Base-by-base conservation (phyloP, 2,888 invertebrate species). In the Parnassius orleans region DNA sequence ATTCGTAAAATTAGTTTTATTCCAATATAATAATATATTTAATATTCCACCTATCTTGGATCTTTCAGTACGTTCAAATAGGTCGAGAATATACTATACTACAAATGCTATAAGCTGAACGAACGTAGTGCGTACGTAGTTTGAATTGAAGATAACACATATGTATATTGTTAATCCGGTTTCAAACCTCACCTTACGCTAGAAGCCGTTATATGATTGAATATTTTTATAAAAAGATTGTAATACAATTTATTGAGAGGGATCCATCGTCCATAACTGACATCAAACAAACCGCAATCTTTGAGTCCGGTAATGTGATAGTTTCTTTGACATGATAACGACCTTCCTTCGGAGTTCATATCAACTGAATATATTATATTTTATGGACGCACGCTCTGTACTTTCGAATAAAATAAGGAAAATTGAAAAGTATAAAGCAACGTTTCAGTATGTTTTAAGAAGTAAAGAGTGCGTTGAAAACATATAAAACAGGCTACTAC, bases 271-370 rank as follows among this genome's bases (percentile, higher is more conserved):
- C 72, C 74, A 73, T 72, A 78, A 72, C 74, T 72, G 75, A 83
- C 80, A 84, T 90, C 87, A 87, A 88, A 88, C 84, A 87, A 82
- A 81, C 84, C 83, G 78, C 80, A 75, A 80, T 79, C 87, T 89
- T 88, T 88, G 88, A 87, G 83, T 82, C 80, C 77, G 73, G 87
- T 86, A 87, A 89, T 79, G 75, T 81, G 87, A 90, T 89, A 88
- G 88, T 86, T 88, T 87, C 90, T 90, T 90, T 90, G 90, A 90
- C 83, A 89, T 90, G 90, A 84, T 89, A 90, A 90, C 89, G 87
- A 89, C 74, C 77, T 75, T 80, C 78, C 80, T 77, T 76, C 74
- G 70, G 66, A 63, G 73, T 79, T 81, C 78, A 83, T 81, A 83
- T 81, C 82, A 75, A 79, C 80, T 78, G 86, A 86, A 87, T 87